Percentiles rank a stretch among this genome's conserved stretches.
These are phyloP conservation scores for Eriocheir sinensis DNA, from an alignment of 1,140 invertebrate genomes.

Conservation along the genomic window DNA sequence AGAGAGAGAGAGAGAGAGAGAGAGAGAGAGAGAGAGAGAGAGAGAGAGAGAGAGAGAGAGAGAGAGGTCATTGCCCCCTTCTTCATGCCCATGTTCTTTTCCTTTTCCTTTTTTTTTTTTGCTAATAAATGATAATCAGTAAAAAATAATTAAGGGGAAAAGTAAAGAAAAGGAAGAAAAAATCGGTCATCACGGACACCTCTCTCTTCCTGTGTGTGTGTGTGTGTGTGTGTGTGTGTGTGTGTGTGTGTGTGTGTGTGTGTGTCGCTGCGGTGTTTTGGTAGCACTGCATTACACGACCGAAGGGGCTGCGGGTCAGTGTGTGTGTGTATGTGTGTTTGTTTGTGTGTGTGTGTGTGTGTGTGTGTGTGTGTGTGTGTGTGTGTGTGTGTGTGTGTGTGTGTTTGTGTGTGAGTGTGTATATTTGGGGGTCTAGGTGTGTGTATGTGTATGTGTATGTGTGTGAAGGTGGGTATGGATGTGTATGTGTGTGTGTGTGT, in stretches of 20 bases:
- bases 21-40: no score
- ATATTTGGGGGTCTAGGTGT: background rate
- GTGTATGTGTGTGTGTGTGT: background rate
- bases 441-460: background rate
- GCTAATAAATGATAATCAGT: background rate
- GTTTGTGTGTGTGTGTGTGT: background rate
- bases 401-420: slow-evolving; percentile 6
- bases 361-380: background rate
- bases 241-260: background rate
- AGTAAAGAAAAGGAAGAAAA: background rate
- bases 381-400: background rate
- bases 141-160: background rate
- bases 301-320: background rate
- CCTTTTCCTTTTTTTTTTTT: no score
- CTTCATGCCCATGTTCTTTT: no score
- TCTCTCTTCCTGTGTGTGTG: background rate
- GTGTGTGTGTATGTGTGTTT: background rate
- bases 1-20: background rate
- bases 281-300: background rate
- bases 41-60: background rate
- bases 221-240: slow-evolving; percentile 16
- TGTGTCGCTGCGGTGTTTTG: background rate
- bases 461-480: background rate
- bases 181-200: background rate
- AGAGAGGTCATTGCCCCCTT: background rate